A percentile compares a stretch with the other conserved stretches of the same genome.
These are phyloP conservation scores for Columba guinea DNA, from an alignment of 2,797 vertebrate species.

Conservation along the genomic window DNA sequence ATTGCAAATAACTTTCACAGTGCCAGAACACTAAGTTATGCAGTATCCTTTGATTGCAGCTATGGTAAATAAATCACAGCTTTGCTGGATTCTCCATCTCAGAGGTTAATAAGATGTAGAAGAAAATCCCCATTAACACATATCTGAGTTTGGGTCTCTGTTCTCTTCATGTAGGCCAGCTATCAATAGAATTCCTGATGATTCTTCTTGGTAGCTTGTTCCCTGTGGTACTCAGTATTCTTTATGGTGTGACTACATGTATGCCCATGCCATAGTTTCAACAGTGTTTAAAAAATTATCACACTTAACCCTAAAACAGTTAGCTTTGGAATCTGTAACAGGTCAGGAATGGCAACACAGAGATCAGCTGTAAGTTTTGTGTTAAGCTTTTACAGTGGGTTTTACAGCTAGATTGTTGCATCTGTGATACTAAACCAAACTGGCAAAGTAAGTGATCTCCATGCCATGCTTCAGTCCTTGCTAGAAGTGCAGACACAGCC, in stretches of 20 bases:
- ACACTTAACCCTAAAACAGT: background rate
- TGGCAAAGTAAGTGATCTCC: background rate
- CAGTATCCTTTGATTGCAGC: background rate
- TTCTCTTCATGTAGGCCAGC: background rate
- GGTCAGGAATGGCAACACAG: background rate
- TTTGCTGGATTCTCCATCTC: background rate
- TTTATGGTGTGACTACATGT: background rate
- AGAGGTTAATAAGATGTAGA: constrained; percentile 1
- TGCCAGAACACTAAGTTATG: constrained; percentile 22
- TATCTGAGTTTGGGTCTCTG: background rate
- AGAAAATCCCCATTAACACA: constrained; percentile 10
- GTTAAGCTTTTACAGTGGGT: background rate
- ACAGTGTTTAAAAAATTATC: background rate
- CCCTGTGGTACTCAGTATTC: background rate
- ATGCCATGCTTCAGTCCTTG: background rate
- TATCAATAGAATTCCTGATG: background rate
- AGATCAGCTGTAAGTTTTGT: background rate
- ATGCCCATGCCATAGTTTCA: background rate
- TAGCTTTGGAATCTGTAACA: background rate
- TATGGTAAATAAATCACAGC: constrained; percentile 26
- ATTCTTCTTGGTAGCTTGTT: background rate
- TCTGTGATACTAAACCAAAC: background rate
- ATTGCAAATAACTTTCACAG: constrained; percentile 30
- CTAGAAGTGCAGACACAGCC: background rate
- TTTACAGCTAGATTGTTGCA: background rate